These are phyloP conservation scores for Suncus etruscus DNA, from an alignment of 2,113 vertebrate genomes.

Conservation along the genomic window DNA sequence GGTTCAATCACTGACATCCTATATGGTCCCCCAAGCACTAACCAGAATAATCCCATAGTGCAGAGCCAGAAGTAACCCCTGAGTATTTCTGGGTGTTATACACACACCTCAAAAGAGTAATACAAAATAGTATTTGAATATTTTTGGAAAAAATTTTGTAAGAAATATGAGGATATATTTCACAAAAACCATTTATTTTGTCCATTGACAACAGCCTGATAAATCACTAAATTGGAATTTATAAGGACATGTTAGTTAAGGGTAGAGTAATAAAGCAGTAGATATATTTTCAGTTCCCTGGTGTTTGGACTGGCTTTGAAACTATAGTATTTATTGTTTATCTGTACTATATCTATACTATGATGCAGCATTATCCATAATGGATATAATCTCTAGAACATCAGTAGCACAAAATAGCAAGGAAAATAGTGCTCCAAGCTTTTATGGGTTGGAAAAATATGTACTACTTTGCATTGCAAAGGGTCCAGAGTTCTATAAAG, in stretches of 20 bases:
- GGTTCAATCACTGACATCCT: too few relatives aligned
- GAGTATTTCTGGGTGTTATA: too few relatives aligned
- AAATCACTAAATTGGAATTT: constrained; percentile 8
- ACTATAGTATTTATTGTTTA: too few relatives aligned
- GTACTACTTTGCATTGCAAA: background rate
- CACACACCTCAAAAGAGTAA: too few relatives aligned
- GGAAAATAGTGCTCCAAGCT: background rate
- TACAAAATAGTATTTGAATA: background rate
- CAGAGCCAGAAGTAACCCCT: too few relatives aligned
- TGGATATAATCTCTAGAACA: background rate
- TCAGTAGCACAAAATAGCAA: background rate
- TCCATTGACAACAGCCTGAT: background rate
- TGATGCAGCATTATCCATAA: background rate
- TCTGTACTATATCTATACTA: background rate
- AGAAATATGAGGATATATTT: background rate
- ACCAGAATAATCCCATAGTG: too few relatives aligned
- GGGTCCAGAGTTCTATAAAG: background rate
- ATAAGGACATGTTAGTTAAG: background rate
- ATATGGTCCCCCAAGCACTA: too few relatives aligned
- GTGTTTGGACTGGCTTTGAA: background rate
- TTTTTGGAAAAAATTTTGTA: constrained; percentile 53
- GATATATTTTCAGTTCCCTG: background rate
- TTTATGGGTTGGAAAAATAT: background rate
- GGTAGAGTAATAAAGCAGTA: background rate
- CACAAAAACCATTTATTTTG: background rate